Evolutionary conservation across 1,140 invertebrate species (phyloP).

Genomic region (Hirudo medicinalis): DNA sequence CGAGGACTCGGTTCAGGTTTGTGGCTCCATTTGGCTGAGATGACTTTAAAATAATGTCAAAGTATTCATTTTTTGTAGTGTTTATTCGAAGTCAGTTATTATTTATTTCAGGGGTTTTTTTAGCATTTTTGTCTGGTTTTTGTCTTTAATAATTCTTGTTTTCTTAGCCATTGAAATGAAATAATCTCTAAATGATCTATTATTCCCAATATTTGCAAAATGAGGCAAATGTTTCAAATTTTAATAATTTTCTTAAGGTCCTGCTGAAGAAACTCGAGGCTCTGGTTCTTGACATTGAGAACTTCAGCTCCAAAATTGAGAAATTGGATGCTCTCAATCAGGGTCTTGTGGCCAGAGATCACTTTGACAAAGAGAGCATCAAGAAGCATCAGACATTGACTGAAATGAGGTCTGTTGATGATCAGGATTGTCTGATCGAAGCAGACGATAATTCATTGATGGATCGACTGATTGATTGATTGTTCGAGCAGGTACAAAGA

Average conservation of each 20-base stretch:
- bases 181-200: too few relatives aligned
- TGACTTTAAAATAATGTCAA: too few relatives aligned
- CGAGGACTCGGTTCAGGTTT: conserved; percentile 71
- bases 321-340: conserved; percentile 72
- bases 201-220: too few relatives aligned
- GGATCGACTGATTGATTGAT: background rate
- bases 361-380: conserved; percentile 76
- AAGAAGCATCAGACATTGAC: conserved; percentile 75
- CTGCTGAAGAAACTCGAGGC: conserved; percentile 95
- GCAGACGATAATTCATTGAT: background rate
- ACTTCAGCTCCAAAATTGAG: conserved; percentile 78
- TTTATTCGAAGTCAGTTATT: too few relatives aligned
- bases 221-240: too few relatives aligned
- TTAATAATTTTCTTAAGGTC: conserved; percentile 47
- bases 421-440: background rate
- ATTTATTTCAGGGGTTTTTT: too few relatives aligned
- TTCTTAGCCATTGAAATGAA: too few relatives aligned
- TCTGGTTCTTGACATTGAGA: conserved; percentile 86
- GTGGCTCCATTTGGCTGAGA: too few relatives aligned
- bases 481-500: conserved; percentile 24
- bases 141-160: too few relatives aligned
- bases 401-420: conserved; percentile 69
- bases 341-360: conserved; percentile 72
- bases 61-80: too few relatives aligned
- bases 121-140: too few relatives aligned